Base-by-base conservation (phyloP, 2,797 vertebrate species). In the Leptoclinus maculatus region DNA sequence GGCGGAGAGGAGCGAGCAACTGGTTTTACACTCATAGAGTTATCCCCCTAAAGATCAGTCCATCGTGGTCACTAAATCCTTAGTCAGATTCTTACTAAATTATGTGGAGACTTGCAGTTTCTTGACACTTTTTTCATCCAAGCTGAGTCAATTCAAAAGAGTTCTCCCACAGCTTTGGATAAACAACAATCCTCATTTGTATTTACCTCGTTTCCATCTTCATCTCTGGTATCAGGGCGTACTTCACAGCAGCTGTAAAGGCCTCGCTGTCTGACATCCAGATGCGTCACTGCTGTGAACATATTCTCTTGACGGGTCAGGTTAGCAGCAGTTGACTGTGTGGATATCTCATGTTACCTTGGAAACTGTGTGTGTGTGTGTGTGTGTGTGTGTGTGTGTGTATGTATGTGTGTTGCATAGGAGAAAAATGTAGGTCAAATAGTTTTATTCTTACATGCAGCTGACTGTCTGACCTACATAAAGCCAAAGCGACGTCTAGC, bases 321-420 rank as follows among this genome's bases (percentile, higher is more conserved):
- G 74, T 79, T 73, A 83, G 76, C 72, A 76, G 78, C 66, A 75
- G 65, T 85, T 79, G 71, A 83, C 69, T 71, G 53, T 66, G 59
- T 5, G 0, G 64, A 83, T 59, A 65, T 83, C 59, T 75, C 34
- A 45, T 66, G 88, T 93, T 91, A 56, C 88, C 87, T 74, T 91
- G 89, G 87, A 80, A 89, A 92, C 88, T 76, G 76, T 79, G 66
- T 88, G 65, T 86, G 58, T 85, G 16, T 77, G 10, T 76, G 3
- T 79, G 21, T 66, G 59, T 54, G 27, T 53, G 74, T 87, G 62
- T 76, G 65, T 82, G 25, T 59, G 13, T 58, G 12, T 74, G 36
- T 68, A 47, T 67, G 69, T 88, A 62, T 74, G 41, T 67, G 27
- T 63, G 10, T 54, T 64, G 41, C 9, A 38, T 51, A 43, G 29